Evolutionary conservation across 2,113 vertebrate genomes (phyloP), one percentile per base, ranked within the genome.

Genomic region (Sorex fumeus): DNA sequence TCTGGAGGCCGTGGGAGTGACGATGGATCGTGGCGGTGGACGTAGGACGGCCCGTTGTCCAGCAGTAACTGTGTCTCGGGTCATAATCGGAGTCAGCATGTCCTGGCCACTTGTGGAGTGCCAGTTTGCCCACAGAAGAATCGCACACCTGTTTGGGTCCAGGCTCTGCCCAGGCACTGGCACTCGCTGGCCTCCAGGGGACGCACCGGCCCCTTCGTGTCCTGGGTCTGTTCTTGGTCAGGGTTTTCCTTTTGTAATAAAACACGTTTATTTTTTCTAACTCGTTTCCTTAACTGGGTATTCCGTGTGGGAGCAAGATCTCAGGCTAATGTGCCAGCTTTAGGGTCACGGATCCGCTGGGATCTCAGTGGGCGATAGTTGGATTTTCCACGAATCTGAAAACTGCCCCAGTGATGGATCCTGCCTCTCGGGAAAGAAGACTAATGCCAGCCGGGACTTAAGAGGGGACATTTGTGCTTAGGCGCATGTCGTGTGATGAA

Each of bases 261-360:
- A 94, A 66, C 75, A 83, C 47, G 80, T 74, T 23, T 83, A 43
- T 40, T 92, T 95, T 91, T 79, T 27, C 47, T 62, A 13, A 90
- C 87, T 32, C 25, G 79, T 84, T 94, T 82, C 90, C 45, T 98
- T 91, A 99, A 97, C 90, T 99, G 98, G 0, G 98, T 99, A 96
- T 99, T 99, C 97, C 99, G 98, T 96, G 91, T 96, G 87, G 43
- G 47, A 91, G 90, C 40, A 88, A 80, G 66, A 93, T 91, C 92
- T 64, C 9, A 82, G 81, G 64, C 50, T 60, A 89, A 70, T 91
- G 30, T 30, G 18, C 18, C 57, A 60, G 21, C 57, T 4, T 19
- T 19, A 23, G 21, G 57, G 21, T 19, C 57, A 53, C 43, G 75
- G 81, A 84, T 18, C 21, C 10, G 8, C 36, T n/a, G 64, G 82